Evolutionary conservation across 2,113 vertebrate genomes (phyloP), one percentile per base, ranked within the genome.

Genomic region (Heterotis niloticus): DNA sequence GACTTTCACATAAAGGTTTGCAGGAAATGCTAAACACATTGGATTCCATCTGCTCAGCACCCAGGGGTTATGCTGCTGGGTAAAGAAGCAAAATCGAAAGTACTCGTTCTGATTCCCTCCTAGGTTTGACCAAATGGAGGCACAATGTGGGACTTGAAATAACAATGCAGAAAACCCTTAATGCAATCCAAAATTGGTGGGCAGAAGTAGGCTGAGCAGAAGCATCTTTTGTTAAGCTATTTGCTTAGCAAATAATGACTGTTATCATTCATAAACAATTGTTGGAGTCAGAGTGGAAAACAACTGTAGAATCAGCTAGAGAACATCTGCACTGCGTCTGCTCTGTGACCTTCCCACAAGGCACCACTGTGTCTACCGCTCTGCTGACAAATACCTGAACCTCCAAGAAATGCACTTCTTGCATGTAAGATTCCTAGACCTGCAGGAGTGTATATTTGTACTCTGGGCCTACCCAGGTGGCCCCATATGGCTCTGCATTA

Each of bases 351-450:
- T 60, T 65, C 34, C 5, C 76, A 94, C 91, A 94, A 92, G 89
- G 92, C 85, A 84, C 85, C 87, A 90, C 90, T 78, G 44, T 93
- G 91, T 93, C 69, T 89, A 83, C 56, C 83, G 80, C 64, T 79
- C 89, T 85, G 87, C 86, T 86, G 89, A 87, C 83, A 86, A 90
- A 90, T 91, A 91, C 90, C 90, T 66, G 89, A 93, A 93, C 92
- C 83, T 92, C 91, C 88, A 44, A 44, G 34, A 44, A 2, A 44
- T 44, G 34, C 34, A 4, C 83, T 91, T 90, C 87, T 79, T 82
- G 81, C 89, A 81, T 89, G 90, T 89, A 91, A 91, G 85, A 85
- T 77, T 88, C 86, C 89, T 90, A 91, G 87, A 80, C 87, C 82
- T 83, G 88, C 84, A 87, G 24, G n/a, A 85, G 86, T 90, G 88